Percentiles rank a stretch among this genome's conserved stretches.
Evolutionary conservation across 2,113 vertebrate species (phyloP).

Genomic region (Rhinopomastus cyanomelas): DNA sequence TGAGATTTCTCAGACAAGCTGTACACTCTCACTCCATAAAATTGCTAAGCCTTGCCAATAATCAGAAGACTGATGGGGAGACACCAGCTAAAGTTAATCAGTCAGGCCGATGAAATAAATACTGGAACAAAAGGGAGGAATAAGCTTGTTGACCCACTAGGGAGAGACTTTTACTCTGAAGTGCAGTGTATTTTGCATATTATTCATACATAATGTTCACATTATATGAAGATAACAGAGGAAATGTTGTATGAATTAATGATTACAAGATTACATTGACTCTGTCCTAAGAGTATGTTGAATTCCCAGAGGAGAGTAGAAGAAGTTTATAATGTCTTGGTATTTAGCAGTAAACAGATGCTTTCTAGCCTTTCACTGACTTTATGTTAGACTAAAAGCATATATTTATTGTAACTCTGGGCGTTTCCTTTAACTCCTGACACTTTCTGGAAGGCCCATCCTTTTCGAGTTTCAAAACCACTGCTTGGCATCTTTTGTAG

Average conservation of each 20-base stretch:
- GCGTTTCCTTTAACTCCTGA: not conserved
- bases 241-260: not conserved
- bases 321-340: not conserved
- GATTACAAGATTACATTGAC: not conserved
- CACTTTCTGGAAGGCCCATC: not conserved
- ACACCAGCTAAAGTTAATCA: not conserved
- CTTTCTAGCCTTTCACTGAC: not conserved
- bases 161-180: not conserved
- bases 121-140: not conserved
- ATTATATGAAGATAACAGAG: not conserved
- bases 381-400: not conserved
- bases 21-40: conserved; percentile 34
- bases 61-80: not conserved
- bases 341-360: not conserved
- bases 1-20: conserved; percentile 48
- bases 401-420: not conserved
- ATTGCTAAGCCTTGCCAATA: conserved; percentile 38
- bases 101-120: not conserved
- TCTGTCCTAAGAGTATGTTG: not conserved
- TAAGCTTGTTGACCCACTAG: not conserved
- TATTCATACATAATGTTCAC: not conserved
- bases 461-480: not conserved
- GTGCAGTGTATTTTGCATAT: not conserved
- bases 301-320: not conserved
- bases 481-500: not conserved